Percentiles rank a stretch among this genome's conserved stretches.
These are phyloP conservation scores for Nyctereutes procyonoides DNA, from an alignment of 2,113 vertebrate genomes.

Conservation along the genomic window DNA sequence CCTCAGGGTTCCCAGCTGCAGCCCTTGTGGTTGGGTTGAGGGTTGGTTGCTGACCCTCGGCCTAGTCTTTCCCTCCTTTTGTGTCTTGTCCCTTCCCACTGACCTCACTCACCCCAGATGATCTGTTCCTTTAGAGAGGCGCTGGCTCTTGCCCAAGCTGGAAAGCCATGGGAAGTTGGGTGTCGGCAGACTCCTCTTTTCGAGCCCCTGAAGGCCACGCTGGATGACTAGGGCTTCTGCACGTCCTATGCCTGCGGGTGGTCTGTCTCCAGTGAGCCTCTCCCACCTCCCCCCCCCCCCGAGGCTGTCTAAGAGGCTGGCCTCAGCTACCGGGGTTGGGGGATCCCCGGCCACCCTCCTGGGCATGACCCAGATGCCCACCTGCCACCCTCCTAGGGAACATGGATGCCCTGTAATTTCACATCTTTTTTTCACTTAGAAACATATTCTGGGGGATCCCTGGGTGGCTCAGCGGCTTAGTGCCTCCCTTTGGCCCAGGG, in stretches of 20 bases:
- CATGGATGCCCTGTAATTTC: neutral
- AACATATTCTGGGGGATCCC: no score
- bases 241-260: neutral
- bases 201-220: neutral
- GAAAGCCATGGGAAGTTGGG: neutral
- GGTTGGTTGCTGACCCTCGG: neutral
- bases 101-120: neutral
- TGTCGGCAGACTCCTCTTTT: neutral
- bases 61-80: neutral
- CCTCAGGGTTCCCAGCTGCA: neutral
- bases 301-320: neutral
- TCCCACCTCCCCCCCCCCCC: no score
- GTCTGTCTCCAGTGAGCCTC: neutral
- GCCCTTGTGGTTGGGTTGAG: neutral
- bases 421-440: neutral
- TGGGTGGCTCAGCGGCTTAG: no score
- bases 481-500: no score
- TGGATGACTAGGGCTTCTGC: neutral
- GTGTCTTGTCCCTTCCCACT: neutral
- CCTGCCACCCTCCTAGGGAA: neutral
- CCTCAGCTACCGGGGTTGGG: neutral
- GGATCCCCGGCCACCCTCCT: neutral
- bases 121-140: neutral
- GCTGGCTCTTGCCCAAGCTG: constrained; percentile 51
- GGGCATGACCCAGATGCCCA: neutral